phyloP scores from a whole-genome alignment of 2,888 invertebrate species.

The Eristalis tenax region DNA sequence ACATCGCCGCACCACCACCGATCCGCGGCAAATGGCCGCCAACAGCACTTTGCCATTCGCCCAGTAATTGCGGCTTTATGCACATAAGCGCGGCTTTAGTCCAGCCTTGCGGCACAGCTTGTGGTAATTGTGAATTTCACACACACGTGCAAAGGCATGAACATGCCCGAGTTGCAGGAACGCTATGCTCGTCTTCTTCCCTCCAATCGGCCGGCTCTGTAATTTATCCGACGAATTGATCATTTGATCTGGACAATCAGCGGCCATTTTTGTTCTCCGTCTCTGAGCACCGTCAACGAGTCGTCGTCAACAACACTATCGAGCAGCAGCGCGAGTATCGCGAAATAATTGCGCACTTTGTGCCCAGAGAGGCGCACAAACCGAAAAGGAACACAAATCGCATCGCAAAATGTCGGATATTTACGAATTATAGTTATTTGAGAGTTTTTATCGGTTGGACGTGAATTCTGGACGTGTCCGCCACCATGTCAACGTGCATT shows the following conservation, averaged over 20 bases:
- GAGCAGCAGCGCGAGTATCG: constrained; percentile 18
- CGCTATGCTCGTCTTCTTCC: constrained; percentile 59
- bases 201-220: constrained; percentile 64
- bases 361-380: constrained; percentile 37
- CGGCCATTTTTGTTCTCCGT: constrained; percentile 64
- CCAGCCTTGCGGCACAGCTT: constrained; percentile 68
- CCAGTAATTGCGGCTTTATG: constrained; percentile 64
- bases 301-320: not conserved
- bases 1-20: constrained; percentile 1
- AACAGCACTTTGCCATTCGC: constrained; percentile 62
- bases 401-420: constrained; percentile 72
- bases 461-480: constrained; percentile 69
- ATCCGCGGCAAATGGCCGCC: constrained; percentile 67
- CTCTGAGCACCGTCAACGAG: constrained; percentile 3
- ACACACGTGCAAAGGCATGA: constrained; percentile 24
- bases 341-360: constrained; percentile 69
- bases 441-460: constrained; percentile 71
- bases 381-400: constrained; percentile 40
- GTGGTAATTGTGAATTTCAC: constrained; percentile 53
- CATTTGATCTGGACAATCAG: constrained; percentile 70
- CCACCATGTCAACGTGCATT: constrained; percentile 68
- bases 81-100: constrained; percentile 68
- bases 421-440: constrained; percentile 72
- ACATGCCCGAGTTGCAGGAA: not conserved
- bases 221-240: constrained; percentile 67